Evolutionary conservation across 2,888 invertebrate genomes (phyloP).

Genomic region (Steinernema carpocapsae): DNA sequence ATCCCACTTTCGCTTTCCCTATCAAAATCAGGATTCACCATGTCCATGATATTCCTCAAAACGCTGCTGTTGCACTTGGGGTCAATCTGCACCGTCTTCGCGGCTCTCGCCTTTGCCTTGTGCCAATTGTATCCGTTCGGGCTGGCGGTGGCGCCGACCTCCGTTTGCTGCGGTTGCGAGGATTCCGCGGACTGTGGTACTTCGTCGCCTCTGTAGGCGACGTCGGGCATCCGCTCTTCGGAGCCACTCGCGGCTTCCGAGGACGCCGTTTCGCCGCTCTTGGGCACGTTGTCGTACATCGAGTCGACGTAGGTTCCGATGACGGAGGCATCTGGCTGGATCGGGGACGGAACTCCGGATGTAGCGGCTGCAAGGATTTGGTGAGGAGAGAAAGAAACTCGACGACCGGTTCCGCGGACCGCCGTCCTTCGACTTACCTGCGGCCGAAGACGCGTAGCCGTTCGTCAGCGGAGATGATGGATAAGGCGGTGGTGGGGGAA

Average conservation of each 20-base stretch:
- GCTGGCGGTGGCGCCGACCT: not conserved
- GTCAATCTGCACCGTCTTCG: not conserved
- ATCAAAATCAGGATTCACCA: slow-evolving; percentile 40
- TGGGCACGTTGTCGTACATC: slow-evolving; percentile 1
- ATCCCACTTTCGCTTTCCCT: no score
- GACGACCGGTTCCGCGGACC: not conserved
- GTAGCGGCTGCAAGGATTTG: not conserved
- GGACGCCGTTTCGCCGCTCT: not conserved
- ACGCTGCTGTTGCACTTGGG: slow-evolving; percentile 57
- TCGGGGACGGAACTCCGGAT: slow-evolving; percentile 20
- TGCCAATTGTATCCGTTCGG: not conserved
- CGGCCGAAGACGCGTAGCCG: slow-evolving; percentile 3
- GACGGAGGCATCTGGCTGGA: slow-evolving; percentile 10
- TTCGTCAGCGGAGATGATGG: slow-evolving; percentile 9
- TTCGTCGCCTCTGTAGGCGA: not conserved
- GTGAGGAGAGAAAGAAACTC: slow-evolving; percentile 9
- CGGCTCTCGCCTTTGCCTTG: not conserved
- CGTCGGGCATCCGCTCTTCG: not conserved
- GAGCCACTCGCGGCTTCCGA: not conserved
- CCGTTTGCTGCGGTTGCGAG: not conserved
- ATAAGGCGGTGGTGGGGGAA: not conserved
- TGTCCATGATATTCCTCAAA: slow-evolving; percentile 56
- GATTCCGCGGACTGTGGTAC: not conserved
- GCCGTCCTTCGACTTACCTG: slow-evolving; percentile 19
- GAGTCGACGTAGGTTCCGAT: slow-evolving; percentile 6